These are phyloP conservation scores for Vidua chalybeata DNA, from an alignment of 2,113 vertebrate species.

Conservation along the genomic window DNA sequence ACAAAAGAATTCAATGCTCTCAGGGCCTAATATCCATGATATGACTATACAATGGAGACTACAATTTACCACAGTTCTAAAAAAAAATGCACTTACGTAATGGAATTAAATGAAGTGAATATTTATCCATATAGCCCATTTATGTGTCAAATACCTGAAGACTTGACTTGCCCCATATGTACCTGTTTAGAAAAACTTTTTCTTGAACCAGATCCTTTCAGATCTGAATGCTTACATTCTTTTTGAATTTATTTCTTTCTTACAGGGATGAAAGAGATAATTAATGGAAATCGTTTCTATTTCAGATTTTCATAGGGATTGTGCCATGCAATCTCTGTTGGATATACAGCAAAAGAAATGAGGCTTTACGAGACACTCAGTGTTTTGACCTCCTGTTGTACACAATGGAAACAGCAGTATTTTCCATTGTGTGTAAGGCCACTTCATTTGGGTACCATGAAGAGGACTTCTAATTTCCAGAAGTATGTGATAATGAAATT, in stretches of 20 bases:
- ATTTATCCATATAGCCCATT: neutral
- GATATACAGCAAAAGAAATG: neutral
- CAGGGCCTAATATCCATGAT: neutral
- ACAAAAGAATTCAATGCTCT: neutral
- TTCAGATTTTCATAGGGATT: neutral
- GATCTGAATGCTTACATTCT: neutral
- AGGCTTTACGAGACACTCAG: neutral
- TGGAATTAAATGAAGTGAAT: neutral
- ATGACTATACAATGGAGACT: neutral
- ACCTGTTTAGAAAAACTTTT: neutral
- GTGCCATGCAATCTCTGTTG: neutral
- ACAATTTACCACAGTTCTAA: neutral
- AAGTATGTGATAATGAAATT: neutral
- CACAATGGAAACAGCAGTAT: neutral
- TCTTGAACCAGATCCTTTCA: neutral
- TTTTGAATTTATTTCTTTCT: neutral
- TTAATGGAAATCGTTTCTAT: neutral
- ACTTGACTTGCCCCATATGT: neutral
- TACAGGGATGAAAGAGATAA: neutral
- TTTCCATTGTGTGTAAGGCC: neutral
- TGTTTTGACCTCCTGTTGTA: neutral
- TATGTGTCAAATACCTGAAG: neutral
- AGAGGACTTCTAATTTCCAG: neutral
- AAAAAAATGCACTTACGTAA: neutral
- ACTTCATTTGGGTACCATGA: fast-evolving